phyloP scores from a whole-genome alignment of 2,797 vertebrate genomes.

The Cryptoprocta ferox region DNA sequence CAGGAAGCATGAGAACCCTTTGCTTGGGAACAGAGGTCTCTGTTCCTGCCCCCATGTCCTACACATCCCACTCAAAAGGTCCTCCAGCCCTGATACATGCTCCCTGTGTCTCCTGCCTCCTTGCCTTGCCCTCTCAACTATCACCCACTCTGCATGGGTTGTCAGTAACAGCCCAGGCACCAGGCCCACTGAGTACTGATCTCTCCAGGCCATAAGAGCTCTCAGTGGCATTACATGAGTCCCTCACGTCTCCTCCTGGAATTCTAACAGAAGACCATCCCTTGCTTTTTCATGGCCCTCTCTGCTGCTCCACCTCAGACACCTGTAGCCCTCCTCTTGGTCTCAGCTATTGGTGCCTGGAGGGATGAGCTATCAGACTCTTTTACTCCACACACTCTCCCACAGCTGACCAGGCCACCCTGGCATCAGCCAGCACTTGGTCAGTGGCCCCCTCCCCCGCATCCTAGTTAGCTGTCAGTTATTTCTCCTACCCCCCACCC shows the following conservation, averaged over 20 bases:
- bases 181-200: neutral
- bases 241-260: neutral
- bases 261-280: neutral
- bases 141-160: neutral
- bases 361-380: neutral
- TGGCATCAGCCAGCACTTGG: neutral
- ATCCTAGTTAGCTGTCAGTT: neutral
- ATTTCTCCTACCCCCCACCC: neutral
- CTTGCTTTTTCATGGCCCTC: neutral
- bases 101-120: neutral
- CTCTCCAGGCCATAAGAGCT: neutral
- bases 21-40: neutral
- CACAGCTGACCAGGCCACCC: neutral
- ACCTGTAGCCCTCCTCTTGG: neutral
- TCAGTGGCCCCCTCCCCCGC: no score
- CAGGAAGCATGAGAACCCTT: neutral
- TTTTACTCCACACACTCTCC: neutral
- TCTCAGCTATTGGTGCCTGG: neutral
- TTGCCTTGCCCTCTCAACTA: neutral
- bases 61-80: neutral
- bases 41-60: neutral
- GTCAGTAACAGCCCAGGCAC: neutral
- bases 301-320: neutral
- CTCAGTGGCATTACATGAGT: neutral
- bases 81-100: neutral